Base-by-base conservation (phyloP, 92 coral and sea anemone genomes). In the Porites lobata region DNA sequence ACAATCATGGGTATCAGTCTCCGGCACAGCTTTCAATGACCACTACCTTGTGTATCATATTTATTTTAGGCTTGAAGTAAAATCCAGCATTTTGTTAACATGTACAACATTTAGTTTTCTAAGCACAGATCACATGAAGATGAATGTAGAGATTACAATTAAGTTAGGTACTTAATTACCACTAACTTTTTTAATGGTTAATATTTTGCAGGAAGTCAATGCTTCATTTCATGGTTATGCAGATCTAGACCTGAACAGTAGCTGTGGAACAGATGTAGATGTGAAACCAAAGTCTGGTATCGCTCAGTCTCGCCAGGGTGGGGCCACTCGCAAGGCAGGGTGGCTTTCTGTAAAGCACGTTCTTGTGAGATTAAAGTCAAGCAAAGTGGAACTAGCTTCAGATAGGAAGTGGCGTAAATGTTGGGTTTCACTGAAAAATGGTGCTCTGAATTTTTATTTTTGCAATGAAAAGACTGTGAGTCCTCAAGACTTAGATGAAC, bases 381-480 rank as follows among this genome's bases (percentile, higher is more conserved):
- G 87, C 65, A 93, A 96, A 66, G 87, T 95, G 18, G 99, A 98
- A 29, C 91, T 88, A 57, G 96, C 98, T 0, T 94, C 98, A 24
- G 96, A 89, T 77, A 80, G 98, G 73, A 98, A 98, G 78, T 98
- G 99, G 99, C 96, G 95, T 54, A 98, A 96, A 76, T 96, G 92
- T 86, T 98, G 99, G 99, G 98, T 98, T 86, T 92, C 96, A 15
- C 88, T 98, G 77, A 93, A 87, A 69, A 94, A 85, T 65, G 94
- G 94, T 20, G 94, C 96, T 2, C 83, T 98, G 82, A 98, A 98
- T 72, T 94, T 98, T 61, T 93, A 95, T 83, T 96, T 93, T 50
- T 98, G 99, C 72, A 96, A 94, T 87, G 98, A 98, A 86, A 98
- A 95, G 87, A 96, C 98, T 57, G 98, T 98, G 54, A 94, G 98